A percentile compares a stretch with the other conserved stretches of the same genome.
These are phyloP conservation scores for Emydoidea blandingii DNA, from an alignment of 2,797 vertebrate genomes.

Conservation along the genomic window DNA sequence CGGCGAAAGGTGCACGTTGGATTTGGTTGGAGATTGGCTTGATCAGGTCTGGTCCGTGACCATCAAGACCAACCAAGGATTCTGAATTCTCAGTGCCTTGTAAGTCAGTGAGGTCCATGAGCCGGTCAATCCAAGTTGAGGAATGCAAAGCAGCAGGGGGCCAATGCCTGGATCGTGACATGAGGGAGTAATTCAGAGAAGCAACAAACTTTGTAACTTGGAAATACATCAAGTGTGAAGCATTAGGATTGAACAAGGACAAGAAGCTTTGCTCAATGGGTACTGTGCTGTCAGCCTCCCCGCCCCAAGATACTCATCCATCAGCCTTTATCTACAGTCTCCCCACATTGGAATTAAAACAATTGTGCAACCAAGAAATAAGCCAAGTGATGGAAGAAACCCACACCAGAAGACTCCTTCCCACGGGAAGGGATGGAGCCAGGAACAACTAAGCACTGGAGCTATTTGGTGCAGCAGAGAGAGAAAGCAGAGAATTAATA, in stretches of 20 bases:
- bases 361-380: not conserved
- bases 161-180: constrained; percentile 68
- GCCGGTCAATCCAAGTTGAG: constrained; percentile 35
- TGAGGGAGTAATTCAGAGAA: constrained; percentile 68
- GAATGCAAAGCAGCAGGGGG: constrained; percentile 33
- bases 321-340: not conserved
- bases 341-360: not conserved
- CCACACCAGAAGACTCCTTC: not conserved
- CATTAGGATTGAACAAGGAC: not conserved
- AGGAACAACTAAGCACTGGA: not conserved
- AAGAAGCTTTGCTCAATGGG: not conserved
- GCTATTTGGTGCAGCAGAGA: not conserved
- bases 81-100: not conserved
- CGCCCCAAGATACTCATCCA: not conserved
- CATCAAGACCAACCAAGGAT: not conserved
- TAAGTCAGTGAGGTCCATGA: constrained; percentile 37
- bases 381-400: not conserved
- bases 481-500: not conserved
- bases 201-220: not conserved
- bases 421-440: not conserved
- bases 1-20: not conserved
- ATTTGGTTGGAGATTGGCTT: not conserved
- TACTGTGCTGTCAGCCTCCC: constrained; percentile 2
- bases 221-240: constrained; percentile 24
- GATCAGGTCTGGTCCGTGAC: not conserved